phyloP scores from a whole-genome alignment of 1,140 invertebrate genomes.

The Plodia interpunctella region DNA sequence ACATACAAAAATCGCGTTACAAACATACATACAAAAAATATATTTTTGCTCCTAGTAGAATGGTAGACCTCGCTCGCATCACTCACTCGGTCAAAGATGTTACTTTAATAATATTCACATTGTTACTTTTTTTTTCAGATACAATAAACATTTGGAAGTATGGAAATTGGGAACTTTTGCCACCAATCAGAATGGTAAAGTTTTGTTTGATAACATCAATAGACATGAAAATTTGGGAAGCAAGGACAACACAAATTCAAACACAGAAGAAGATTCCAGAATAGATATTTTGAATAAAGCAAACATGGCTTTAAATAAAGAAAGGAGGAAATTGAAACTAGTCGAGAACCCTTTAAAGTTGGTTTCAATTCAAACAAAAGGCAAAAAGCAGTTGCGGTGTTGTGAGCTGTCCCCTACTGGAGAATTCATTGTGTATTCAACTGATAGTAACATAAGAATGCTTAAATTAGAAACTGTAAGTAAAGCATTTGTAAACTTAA shows the following conservation, averaged over 20 bases:
- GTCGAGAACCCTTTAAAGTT: slow-evolving; percentile 81
- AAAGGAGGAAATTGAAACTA: slow-evolving; percentile 55
- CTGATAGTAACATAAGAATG: slow-evolving; percentile 80
- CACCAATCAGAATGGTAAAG: slow-evolving; percentile 43
- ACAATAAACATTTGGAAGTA: slow-evolving; percentile 81
- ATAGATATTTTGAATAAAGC: slow-evolving; percentile 30
- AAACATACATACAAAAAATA: no score
- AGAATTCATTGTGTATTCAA: slow-evolving; percentile 85
- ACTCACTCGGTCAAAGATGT: no score
- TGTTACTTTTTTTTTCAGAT: slow-evolving; percentile 71
- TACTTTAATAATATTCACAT: no score
- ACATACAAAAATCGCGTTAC: no score
- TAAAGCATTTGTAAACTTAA: slow-evolving; percentile 13
- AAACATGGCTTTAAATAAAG: slow-evolving; percentile 23
- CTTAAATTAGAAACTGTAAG: slow-evolving; percentile 80
- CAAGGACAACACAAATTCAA: slow-evolving; percentile 24
- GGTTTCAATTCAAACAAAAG: slow-evolving; percentile 79
- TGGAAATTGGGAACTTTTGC: slow-evolving; percentile 79
- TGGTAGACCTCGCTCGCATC: no score
- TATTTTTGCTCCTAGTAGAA: no score
- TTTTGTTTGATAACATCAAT: slow-evolving; percentile 31
- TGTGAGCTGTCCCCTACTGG: slow-evolving; percentile 83
- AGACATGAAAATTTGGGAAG: slow-evolving; percentile 20
- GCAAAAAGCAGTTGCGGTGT: slow-evolving; percentile 80
- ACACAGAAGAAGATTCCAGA: slow-evolving; percentile 40